Conservation (phyloP, 2,888 invertebrate genomes). For the Myathropa florea region DNA sequence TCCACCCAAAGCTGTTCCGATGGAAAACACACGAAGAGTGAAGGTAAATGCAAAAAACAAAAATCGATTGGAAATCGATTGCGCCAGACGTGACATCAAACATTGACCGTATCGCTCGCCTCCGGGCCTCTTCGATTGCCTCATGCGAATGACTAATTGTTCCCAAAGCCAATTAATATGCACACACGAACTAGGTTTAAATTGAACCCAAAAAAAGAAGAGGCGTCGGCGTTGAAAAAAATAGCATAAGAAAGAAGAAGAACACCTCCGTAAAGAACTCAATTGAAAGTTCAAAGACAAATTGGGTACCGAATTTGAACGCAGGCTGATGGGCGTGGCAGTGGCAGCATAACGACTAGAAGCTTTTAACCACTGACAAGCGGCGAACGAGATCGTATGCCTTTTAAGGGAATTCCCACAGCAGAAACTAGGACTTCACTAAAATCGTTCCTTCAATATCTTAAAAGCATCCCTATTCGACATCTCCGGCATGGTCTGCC, state of each 20-base stretch:
- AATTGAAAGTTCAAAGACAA: slow-evolving; percentile 63
- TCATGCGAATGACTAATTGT: slow-evolving; percentile 59
- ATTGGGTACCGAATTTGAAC: slow-evolving; percentile 44
- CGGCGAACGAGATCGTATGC: slow-evolving; percentile 16
- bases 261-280: slow-evolving; percentile 48
- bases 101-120: slow-evolving; percentile 46
- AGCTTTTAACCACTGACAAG: not conserved
- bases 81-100: slow-evolving; percentile 62
- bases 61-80: slow-evolving; percentile 50
- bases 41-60: not conserved
- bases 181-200: slow-evolving; percentile 36
- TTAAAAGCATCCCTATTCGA: slow-evolving; percentile 20
- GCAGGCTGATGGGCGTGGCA: slow-evolving; percentile 47
- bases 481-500: slow-evolving; percentile 5
- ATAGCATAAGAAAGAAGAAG: not conserved
- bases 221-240: not conserved
- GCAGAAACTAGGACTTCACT: slow-evolving; percentile 8
- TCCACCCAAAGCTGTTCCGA: slow-evolving; percentile 4
- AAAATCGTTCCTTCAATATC: slow-evolving; percentile 16
- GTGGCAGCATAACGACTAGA: not conserved
- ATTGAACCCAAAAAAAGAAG: slow-evolving; percentile 3
- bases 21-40: not conserved
- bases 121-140: not conserved
- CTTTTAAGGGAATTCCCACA: slow-evolving; percentile 26
- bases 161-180: slow-evolving; percentile 62